Conservation (phyloP, 2,888 invertebrate species). For the Clitarchus hookeri region DNA sequence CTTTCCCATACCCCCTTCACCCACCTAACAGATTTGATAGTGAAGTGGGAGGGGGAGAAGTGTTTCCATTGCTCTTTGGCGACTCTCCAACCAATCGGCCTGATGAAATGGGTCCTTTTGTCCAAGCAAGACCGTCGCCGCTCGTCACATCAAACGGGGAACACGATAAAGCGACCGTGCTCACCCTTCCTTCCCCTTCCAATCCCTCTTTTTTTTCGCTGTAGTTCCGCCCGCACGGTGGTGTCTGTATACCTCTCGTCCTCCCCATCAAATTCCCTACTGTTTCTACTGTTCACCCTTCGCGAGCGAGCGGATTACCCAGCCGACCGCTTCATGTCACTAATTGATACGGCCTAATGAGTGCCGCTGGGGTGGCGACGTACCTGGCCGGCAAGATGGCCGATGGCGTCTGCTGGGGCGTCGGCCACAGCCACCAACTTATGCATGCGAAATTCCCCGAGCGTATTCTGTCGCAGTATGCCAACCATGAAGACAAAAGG, state of each 20-base stretch:
- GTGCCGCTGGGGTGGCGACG: background rate
- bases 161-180: background rate
- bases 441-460: too few species aligned
- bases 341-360: conserved; percentile 9
- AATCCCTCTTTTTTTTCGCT: background rate
- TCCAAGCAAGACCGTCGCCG: background rate
- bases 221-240: background rate
- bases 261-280: background rate
- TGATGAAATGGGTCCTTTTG: conserved; percentile 14
- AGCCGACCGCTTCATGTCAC: background rate
- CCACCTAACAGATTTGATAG: background rate
- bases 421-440: too few species aligned
- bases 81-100: conserved; percentile 14
- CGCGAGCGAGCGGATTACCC: background rate
- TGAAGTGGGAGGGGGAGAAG: background rate
- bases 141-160: conserved; percentile 14
- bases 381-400: background rate
- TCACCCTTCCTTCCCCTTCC: background rate
- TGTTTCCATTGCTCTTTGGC: conserved; percentile 14
- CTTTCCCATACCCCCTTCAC: too few species aligned
- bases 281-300: background rate
- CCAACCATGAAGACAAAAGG: too few species aligned
- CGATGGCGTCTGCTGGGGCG: background rate
- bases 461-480: too few species aligned
- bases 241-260: background rate